A percentile compares a stretch with the other conserved stretches of the same genome.
Evolutionary conservation across 1,140 invertebrate genomes (phyloP).

Genomic region (Leguminivora glycinivorella): DNA sequence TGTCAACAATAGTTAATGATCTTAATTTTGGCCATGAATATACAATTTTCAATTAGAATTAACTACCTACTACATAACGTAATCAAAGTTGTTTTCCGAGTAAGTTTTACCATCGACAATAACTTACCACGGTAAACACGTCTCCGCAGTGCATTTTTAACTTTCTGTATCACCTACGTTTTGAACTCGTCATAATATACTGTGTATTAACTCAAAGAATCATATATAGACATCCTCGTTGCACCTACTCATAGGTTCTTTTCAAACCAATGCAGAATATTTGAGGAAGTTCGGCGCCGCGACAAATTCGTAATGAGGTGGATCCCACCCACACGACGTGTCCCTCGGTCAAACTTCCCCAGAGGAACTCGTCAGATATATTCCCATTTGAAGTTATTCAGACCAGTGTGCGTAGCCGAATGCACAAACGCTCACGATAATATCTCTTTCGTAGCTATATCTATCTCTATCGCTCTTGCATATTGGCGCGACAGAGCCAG

Average conservation of each 20-base stretch:
- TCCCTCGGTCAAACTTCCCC: slow-evolving; percentile 25
- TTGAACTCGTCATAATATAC: background rate
- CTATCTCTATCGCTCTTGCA: too few species aligned
- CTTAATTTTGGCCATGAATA: too few species aligned
- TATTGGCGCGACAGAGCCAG: too few species aligned
- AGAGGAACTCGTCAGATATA: slow-evolving; percentile 11
- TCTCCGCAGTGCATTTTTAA: background rate
- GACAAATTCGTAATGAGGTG: slow-evolving; percentile 27
- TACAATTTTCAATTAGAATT: too few species aligned
- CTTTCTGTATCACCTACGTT: slow-evolving; percentile 14
- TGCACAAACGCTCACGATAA: too few species aligned
- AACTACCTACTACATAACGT: too few species aligned
- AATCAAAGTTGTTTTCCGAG: too few species aligned
- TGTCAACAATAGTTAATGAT: too few species aligned
- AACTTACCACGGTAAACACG: background rate
- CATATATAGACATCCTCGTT: background rate
- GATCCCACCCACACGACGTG: slow-evolving; percentile 23
- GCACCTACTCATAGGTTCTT: background rate
- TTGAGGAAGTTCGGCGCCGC: background rate
- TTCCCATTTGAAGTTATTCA: slow-evolving; percentile 16
- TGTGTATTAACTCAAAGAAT: background rate
- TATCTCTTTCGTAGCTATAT: too few species aligned
- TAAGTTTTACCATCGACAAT: background rate
- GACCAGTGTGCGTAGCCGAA: too few species aligned
- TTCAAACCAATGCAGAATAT: background rate